Percentiles rank a stretch among this genome's conserved stretches.
Conservation (phyloP, 1,140 invertebrate species). For the Gonatopus flavifemur region DNA sequence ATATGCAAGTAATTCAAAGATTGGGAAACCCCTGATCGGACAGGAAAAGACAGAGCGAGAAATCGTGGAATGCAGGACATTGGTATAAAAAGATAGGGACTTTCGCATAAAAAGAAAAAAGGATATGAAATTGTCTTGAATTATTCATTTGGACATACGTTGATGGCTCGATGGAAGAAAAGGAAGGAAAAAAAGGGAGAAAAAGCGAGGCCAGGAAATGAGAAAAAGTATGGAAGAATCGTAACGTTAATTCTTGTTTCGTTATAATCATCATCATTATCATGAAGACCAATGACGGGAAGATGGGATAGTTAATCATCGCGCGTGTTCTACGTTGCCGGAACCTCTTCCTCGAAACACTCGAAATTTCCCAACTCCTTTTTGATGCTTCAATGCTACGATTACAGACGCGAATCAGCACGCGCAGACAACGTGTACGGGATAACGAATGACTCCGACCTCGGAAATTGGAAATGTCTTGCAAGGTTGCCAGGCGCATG, state of each 20-base stretch:
- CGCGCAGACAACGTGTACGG: conserved; percentile 8
- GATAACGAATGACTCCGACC: conserved; percentile 18
- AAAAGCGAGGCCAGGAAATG: background rate
- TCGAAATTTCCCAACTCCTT: too few species aligned
- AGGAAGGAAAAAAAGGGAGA: background rate
- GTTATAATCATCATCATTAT: conserved; percentile 15
- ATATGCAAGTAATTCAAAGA: too few species aligned
- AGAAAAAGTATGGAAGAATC: conserved; percentile 2
- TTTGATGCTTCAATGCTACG: too few species aligned
- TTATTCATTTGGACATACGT: conserved; percentile 28
- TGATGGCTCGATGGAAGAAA: conserved; percentile 9
- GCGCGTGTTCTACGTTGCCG: background rate
- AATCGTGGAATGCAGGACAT: conserved; percentile 17
- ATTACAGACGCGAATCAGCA: conserved; percentile 7
- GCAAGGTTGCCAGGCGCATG: too few species aligned
- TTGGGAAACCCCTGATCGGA: too few species aligned
- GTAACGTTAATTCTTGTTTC: conserved; percentile 34
- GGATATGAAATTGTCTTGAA: too few species aligned
- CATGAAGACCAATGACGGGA: conserved; percentile 7
- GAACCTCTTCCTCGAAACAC: background rate
- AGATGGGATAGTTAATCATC: conserved; percentile 24
- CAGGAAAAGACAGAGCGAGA: too few species aligned
- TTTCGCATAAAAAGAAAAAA: too few species aligned
- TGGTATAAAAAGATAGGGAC: conserved; percentile 3
- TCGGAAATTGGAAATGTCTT: conserved; percentile 34